Evolutionary conservation across 2,113 vertebrate species (phyloP), one percentile per base, ranked within the genome.

Genomic region (Phyllopteryx taeniolatus): DNA sequence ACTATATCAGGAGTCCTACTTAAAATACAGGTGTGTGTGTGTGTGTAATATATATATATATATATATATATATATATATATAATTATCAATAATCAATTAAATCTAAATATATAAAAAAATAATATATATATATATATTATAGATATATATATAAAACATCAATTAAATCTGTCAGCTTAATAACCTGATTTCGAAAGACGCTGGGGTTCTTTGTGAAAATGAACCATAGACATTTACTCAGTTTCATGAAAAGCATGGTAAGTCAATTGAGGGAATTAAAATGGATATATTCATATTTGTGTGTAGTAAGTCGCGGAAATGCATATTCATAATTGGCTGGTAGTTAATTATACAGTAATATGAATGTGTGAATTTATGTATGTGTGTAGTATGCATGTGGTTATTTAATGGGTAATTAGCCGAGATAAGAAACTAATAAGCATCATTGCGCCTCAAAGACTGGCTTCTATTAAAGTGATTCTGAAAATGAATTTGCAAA

Each of bases 361-460:
- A 77, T 44, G 71, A 74, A 77, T 68, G 78, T 83, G 69, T 46
- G 74, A 47, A 47, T 74, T 67, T 67, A 73, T 68, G 71, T 42
- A 12, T 79, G 68, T 65, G 69, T 76, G 70, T 66, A 53, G 67
- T 68, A 53, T 57, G 68, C 60, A 59, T 85, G 86, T 80, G 85
- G 78, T 81, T 85, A 88, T 89, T 90, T 88, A 89, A 91, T 88
- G 86, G 85, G 73, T 90, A 88, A 91, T 91, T 91, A 90, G 84
- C 80, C 43, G 64, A 88, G 85, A 88, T 89, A 90, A 84, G 83
- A 81, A 88, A 86, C 85, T 85, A 91, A 91, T 88, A 85, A 87
- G 83, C 78, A 77, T 75, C 76, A 77, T 73, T 75, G 80, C 70
- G 84, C 81, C 80, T 86, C 87, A 86, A 84, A 90, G 83, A 85